Evolutionary conservation across 2,797 vertebrate genomes (phyloP).

Genomic region (Danio kyathit): DNA sequence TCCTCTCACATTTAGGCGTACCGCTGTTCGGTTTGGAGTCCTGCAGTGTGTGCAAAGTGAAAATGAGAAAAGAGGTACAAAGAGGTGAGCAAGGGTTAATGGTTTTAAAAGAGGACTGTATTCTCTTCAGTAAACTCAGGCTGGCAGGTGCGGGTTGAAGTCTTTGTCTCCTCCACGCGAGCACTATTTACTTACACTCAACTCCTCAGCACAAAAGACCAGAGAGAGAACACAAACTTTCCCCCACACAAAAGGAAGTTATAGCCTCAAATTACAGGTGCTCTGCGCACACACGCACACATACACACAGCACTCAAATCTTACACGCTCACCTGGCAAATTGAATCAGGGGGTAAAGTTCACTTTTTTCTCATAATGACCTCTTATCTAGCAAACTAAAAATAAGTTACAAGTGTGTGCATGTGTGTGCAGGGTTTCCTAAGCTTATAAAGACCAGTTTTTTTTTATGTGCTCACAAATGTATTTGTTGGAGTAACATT

Average conservation of each 20-base stretch:
- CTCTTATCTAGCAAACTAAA: conserved; percentile 31
- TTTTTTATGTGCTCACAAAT: neutral
- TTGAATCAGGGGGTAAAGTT: conserved; percentile 38
- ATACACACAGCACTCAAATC: conserved; percentile 15
- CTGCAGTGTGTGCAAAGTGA: conserved; percentile 26
- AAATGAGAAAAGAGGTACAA: conserved; percentile 44
- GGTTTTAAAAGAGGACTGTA: conserved; percentile 51
- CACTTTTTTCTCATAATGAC: neutral
- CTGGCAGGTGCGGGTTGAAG: conserved; percentile 57
- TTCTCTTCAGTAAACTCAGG: conserved; percentile 44
- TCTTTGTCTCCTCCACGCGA: conserved; percentile 52
- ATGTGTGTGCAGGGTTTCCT: neutral
- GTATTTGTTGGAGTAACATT: neutral
- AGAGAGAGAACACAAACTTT: conserved; percentile 68
- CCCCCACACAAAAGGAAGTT: conserved; percentile 56
- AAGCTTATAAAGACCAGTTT: neutral
- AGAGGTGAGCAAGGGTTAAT: conserved; percentile 56
- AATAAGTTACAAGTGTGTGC: neutral
- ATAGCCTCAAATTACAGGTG: conserved; percentile 61
- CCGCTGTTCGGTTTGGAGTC: conserved; percentile 1
- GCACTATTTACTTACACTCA: conserved; percentile 54
- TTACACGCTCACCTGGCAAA: conserved; percentile 16
- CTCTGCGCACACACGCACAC: conserved; percentile 22
- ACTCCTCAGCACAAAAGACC: conserved; percentile 53
- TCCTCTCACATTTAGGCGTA: neutral